Evolutionary conservation across 92 coral and sea anemone species (phyloP), one percentile per base, ranked within the genome.

Genomic region (Heteractis magnifica): DNA sequence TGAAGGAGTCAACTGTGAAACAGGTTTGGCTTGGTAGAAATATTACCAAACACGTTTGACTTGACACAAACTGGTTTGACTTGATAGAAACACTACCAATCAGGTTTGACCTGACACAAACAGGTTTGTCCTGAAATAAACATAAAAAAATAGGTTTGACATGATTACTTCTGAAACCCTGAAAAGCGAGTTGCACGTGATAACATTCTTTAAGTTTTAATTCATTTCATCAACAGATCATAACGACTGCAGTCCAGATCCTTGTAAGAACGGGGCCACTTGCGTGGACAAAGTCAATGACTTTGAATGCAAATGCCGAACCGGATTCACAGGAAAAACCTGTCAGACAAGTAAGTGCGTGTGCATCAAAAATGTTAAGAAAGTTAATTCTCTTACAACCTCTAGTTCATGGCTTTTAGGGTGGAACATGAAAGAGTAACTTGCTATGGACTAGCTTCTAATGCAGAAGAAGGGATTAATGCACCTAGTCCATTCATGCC

Each of bases 1-100:
- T 16, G 19, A 11, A 6, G 85, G 85, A 56, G 7, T 2, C 21
- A 71, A 81, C 53, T 81, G 85, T 53, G 64, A 81, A 71, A 71
- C 52, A 71, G 56, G 62, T 56, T 56, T 56, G 62, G 14, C 62
- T 10, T 12, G 62, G 10, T 56, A 12, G 62, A 26, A 26, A 26
- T 1, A 26, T 1, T 26, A 26, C 34, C 34, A 26, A 26, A 26
- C 34, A 26, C 34, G 34, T 26, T 26, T 26, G 34, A 26, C 34
- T 26, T 26, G 34, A 26, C 34, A 1, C 1, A 26, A 26, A 26
- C 34, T 26, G 34, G 34, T 0, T 26, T 26, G 34, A 26, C 34
- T 26, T 26, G 34, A 26, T 26, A 26, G 34, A 26, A 26, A 26
- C 34, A 26, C 34, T 26, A 26, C 34, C 34, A 26, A 26, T 0